phyloP scores from a whole-genome alignment of 1,140 invertebrate species.

The Antheraea mylitta region DNA sequence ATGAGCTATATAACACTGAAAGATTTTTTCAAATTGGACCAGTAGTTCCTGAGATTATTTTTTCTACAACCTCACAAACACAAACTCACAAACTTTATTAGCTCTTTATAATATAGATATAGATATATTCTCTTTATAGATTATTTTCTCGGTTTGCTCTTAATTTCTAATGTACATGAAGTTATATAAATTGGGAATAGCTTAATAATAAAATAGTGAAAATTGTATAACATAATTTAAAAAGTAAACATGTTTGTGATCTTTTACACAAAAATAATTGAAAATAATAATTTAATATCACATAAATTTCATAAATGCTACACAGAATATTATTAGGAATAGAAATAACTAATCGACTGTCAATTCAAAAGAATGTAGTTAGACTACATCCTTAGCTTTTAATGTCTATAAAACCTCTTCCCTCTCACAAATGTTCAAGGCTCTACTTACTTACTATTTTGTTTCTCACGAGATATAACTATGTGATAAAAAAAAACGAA shows the following conservation, averaged over 20 bases:
- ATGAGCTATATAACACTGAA: too few species aligned
- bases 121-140: too few species aligned
- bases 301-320: not conserved
- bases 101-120: too few species aligned
- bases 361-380: slow-evolving; percentile 2
- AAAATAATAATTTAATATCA: not conserved
- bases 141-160: not conserved
- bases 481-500: not conserved
- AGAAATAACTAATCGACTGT: not conserved
- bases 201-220: not conserved
- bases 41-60: too few species aligned
- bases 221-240: too few species aligned
- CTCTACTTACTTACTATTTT: not conserved
- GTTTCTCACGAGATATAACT: not conserved
- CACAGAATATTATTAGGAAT: not conserved
- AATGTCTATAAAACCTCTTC: not conserved
- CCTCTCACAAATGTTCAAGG: slow-evolving; percentile 10
- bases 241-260: not conserved
- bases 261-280: not conserved
- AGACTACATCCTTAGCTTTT: slow-evolving; percentile 2
- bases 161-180: not conserved
- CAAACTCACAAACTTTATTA: too few species aligned
- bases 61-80: too few species aligned
- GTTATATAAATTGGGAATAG: not conserved
- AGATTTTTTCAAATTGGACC: too few species aligned